Conservation (phyloP, 2,888 invertebrate species). For the Daptonema setosum region DNA sequence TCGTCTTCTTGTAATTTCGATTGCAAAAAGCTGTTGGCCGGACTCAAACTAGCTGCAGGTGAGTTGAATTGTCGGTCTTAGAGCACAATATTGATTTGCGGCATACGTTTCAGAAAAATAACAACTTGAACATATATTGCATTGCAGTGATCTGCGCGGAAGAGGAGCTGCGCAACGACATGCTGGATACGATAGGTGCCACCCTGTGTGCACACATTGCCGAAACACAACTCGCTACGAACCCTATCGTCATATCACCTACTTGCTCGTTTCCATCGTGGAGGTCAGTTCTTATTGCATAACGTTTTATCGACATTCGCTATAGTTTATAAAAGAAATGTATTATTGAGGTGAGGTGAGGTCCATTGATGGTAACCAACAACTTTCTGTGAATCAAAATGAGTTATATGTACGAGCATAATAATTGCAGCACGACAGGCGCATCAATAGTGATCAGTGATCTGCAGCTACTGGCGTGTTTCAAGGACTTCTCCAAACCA, state of each 20-base stretch:
- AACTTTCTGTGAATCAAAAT: background rate
- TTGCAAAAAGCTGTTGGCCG: conserved; percentile 22
- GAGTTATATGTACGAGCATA: background rate
- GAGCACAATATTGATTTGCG: background rate
- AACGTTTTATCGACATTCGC: too few species aligned
- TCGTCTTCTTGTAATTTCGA: conserved; percentile 7
- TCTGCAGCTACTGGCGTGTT: conserved; percentile 14
- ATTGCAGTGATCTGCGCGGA: conserved; percentile 9
- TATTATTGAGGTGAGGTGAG: too few species aligned
- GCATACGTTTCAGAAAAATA: background rate
- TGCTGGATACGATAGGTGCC: conserved; percentile 13
- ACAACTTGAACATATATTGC: too few species aligned
- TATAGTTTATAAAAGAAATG: too few species aligned
- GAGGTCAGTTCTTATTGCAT: conserved; percentile 10
- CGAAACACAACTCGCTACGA: conserved; percentile 16
- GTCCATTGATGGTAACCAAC: too few species aligned
- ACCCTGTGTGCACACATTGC: conserved; percentile 17
- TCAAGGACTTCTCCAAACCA: conserved; percentile 21
- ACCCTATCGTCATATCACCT: conserved; percentile 15
- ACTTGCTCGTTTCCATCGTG: conserved; percentile 14
- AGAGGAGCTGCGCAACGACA: conserved; percentile 14
- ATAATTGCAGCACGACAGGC: conserved; percentile 12
- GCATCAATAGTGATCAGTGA: conserved; percentile 18
- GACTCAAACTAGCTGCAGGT: conserved; percentile 19
- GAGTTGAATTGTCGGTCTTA: background rate